Conservation (phyloP, 2,888 invertebrate genomes). For the Scaptomyza caliginosa region DNA sequence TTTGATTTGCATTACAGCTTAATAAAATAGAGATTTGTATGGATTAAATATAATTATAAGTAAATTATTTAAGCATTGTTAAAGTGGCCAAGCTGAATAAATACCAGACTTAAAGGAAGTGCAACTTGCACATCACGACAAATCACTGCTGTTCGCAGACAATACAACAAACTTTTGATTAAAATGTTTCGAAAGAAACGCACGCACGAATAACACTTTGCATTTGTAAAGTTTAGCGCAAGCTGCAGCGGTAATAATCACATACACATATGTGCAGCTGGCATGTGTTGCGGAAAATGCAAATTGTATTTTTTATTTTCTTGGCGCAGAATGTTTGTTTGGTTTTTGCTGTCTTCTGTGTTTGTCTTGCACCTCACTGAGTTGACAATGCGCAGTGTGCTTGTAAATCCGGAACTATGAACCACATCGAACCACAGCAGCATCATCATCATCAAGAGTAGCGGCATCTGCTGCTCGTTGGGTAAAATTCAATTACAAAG, state of each 20-base stretch:
- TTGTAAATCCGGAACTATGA: conserved; percentile 49
- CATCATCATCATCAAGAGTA: conserved; percentile 10
- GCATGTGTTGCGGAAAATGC: conserved; percentile 17
- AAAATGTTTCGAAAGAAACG: conserved; percentile 61
- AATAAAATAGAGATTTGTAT: neutral
- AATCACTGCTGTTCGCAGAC: conserved; percentile 50
- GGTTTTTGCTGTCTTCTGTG: conserved; percentile 4
- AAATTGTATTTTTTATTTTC: conserved; percentile 44
- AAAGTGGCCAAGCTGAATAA: conserved; percentile 1
- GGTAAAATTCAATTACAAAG: conserved; percentile 77
- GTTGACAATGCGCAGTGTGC: conserved; percentile 58
- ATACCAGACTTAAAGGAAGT: neutral
- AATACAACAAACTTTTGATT: conserved; percentile 64
- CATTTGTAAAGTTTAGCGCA: conserved; percentile 55
- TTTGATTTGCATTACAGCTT: neutral
- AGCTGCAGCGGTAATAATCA: conserved; percentile 54
- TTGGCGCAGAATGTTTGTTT: conserved; percentile 63
- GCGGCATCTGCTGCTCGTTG: conserved; percentile 41
- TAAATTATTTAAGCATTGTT: neutral
- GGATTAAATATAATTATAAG: neutral
- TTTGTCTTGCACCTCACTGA: conserved; percentile 40
- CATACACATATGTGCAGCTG: neutral
- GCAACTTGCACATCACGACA: conserved; percentile 12
- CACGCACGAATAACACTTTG: conserved; percentile 15
- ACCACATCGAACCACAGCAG: conserved; percentile 41